Evolutionary conservation across 2,888 invertebrate genomes (phyloP), one percentile per base, ranked within the genome.

Genomic region (Scrobipalpa costella): DNA sequence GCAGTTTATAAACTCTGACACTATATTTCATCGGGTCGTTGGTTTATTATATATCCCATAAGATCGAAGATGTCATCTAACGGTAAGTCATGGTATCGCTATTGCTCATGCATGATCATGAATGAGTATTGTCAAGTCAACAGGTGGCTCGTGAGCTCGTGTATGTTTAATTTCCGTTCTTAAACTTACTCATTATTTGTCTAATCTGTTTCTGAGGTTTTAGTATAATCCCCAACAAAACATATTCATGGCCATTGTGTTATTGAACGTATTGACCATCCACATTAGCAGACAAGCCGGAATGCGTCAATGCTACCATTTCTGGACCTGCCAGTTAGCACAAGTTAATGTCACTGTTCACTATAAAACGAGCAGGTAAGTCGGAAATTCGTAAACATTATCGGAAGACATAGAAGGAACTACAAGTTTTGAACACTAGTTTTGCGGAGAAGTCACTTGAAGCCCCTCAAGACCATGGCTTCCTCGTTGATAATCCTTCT

Each of bases 221-320:
- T 21, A 61, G 38, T 52, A 75, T 75, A 80, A 74, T 77, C 72
- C 75, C 77, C 72, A 84, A 82, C 81, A 86, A 83, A 80, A 75
- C 75, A 79, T 69, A 83, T 79, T 85, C 90, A 90, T 78, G 88
- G 90, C 73, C 89, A 83, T 83, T 81, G 83, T 83, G 83, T 80
- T 88, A 86, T 90, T 87, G 88, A 84, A 77, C 79, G 75, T 86
- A 84, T 90, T 87, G 82, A 73, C 75, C 71, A 65, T 71, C 69
- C 61, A 44, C 52, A 81, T 90, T 89, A 88, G 69, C 83, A 72
- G 66, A 67, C 59, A 61, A 69, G 65, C 67, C 69, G 77, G 76
- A 77, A 79, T 83, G 83, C 85, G 85, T 85, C 86, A 86, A 84
- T 80, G 72, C 76, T 81, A 76, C 86, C 83, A 75, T 77, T 84